Conservation (phyloP, 2,797 vertebrate genomes). For the Geotria australis region DNA sequence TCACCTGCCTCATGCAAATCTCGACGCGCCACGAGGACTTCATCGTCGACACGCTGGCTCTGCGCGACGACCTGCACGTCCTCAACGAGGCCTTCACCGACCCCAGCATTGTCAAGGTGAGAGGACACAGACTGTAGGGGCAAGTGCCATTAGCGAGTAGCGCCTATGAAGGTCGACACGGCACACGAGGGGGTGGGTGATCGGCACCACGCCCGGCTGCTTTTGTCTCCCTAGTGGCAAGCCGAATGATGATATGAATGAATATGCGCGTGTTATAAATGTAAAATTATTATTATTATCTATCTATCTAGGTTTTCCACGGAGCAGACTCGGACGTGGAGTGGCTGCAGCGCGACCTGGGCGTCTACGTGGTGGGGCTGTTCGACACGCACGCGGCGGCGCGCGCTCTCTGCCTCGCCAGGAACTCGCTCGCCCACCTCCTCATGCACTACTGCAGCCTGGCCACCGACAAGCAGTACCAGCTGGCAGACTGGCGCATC, state of each 20-base stretch:
- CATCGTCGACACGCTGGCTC: conserved; percentile 46
- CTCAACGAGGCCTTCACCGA: conserved; percentile 78
- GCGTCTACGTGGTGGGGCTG: conserved; percentile 66
- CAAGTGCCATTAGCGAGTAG: too few relatives aligned
- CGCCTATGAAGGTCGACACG: too few relatives aligned
- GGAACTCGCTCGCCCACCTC: conserved; percentile 60
- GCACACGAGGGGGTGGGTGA: too few relatives aligned
- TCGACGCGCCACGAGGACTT: conserved; percentile 72
- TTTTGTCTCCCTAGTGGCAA: too few relatives aligned
- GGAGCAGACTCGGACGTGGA: conserved; percentile 76
- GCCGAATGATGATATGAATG: too few relatives aligned
- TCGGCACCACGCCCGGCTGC: too few relatives aligned
- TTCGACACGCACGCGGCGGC: conserved; percentile 89
- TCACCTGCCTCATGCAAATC: conserved; percentile 81
- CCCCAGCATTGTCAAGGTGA: conserved; percentile 57
- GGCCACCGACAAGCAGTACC: conserved; percentile 60
- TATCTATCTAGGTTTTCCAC: conserved; percentile 85
- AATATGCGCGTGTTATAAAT: too few relatives aligned
- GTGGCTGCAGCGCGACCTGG: conserved; percentile 86
- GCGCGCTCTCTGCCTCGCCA: conserved; percentile 43
- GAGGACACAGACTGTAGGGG: conserved; percentile 1
- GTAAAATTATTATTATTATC: too few relatives aligned
- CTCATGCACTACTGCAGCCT: conserved; percentile 45
- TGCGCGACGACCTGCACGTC: conserved; percentile 51
- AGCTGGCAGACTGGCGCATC: conserved; percentile 88